A percentile compares a stretch with the other conserved stretches of the same genome.
Conservation (phyloP, 2,113 vertebrate species). For the Charina bottae region DNA sequence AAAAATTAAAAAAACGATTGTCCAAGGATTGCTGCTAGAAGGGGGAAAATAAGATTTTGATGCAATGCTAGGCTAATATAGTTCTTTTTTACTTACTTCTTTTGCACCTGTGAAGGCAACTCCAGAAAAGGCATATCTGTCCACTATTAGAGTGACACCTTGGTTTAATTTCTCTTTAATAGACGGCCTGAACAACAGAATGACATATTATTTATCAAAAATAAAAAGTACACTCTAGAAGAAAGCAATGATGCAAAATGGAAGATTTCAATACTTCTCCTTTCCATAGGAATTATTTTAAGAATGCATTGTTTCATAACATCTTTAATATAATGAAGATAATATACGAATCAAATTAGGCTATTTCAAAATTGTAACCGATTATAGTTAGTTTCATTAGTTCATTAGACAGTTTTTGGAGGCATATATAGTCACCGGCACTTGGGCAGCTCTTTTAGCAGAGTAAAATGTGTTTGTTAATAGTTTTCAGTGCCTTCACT, state of each 20-base stretch:
- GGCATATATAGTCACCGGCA: neutral
- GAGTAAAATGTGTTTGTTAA: neutral
- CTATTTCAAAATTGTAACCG: neutral
- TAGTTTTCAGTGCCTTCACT: neutral
- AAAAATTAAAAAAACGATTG: too few species aligned
- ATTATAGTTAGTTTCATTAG: neutral
- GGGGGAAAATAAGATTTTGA: neutral
- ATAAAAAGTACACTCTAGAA: neutral
- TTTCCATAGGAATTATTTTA: neutral
- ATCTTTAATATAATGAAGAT: neutral
- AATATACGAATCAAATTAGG: neutral
- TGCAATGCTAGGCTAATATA: neutral
- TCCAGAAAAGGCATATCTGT: constrained; percentile 95
- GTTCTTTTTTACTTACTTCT: constrained; percentile 76
- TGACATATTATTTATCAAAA: neutral
- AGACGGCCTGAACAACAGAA: constrained; percentile 62
- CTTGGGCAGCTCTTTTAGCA: neutral
- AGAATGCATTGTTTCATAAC: neutral
- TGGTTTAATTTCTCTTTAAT: constrained; percentile 85
- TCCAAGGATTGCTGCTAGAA: neutral
- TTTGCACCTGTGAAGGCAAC: constrained; percentile 94
- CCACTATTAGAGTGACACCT: constrained; percentile 87
- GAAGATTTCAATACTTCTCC: neutral
- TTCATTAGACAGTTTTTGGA: neutral
- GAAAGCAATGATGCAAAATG: neutral